Evolutionary conservation across 1,140 invertebrate species (phyloP).

Genomic region (Meloidogyne floridensis): DNA sequence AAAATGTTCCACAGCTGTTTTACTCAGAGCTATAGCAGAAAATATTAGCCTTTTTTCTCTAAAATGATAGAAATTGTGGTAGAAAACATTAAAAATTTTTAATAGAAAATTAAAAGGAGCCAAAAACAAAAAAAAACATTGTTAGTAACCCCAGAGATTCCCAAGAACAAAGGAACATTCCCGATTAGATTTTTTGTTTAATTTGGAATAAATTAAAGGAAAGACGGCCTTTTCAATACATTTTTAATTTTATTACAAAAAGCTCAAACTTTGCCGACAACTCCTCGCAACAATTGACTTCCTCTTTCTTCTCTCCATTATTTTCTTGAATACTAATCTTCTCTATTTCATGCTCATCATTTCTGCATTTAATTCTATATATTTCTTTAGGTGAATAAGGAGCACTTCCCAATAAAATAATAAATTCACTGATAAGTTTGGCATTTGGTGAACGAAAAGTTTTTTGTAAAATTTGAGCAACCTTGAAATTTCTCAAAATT

Average conservation of each 20-base stretch:
- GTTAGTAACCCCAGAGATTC: no score
- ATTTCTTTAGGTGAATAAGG: slow-evolving; percentile 39
- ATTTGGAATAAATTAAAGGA: no score
- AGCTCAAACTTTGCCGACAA: slow-evolving; percentile 20
- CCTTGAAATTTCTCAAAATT: slow-evolving; percentile 30
- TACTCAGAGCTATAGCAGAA: slow-evolving; percentile 36
- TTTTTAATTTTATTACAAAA: slow-evolving; percentile 7
- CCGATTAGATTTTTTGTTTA: not conserved
- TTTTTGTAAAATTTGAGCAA: slow-evolving; percentile 18
- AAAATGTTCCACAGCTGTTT: slow-evolving; percentile 32
- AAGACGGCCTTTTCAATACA: no score
- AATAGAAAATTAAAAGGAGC: no score
- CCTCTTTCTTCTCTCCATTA: not conserved
- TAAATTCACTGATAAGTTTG: slow-evolving; percentile 29
- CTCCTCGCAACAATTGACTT: slow-evolving; percentile 10
- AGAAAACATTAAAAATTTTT: no score
- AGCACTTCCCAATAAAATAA: slow-evolving; percentile 34
- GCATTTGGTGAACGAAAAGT: slow-evolving; percentile 34
- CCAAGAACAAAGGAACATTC: no score
- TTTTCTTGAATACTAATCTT: not conserved
- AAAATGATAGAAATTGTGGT: slow-evolving; percentile 11
- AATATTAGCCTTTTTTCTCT: slow-evolving; percentile 39
- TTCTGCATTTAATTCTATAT: slow-evolving; percentile 27
- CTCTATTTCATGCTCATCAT: not conserved
- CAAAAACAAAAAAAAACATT: no score